A percentile compares a stretch with the other conserved stretches of the same genome.
These are phyloP conservation scores for Tetramorium alpestre DNA, from an alignment of 1,140 invertebrate genomes.

Conservation along the genomic window DNA sequence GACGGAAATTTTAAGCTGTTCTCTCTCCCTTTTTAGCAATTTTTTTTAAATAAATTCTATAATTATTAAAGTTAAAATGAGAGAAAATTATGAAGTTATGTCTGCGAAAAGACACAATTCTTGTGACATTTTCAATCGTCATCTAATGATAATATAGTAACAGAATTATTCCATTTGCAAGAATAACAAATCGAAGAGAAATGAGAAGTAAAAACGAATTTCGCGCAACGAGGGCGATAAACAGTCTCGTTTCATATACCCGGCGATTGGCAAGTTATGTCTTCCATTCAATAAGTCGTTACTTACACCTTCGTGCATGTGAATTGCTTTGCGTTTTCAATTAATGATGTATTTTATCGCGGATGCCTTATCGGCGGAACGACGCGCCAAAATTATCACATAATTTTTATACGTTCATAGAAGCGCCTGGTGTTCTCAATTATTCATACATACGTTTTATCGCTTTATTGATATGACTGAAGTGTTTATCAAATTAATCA, in stretches of 20 bases:
- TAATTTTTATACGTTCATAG: background rate
- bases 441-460: background rate
- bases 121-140: background rate
- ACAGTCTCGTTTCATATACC: background rate
- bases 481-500: slow-evolving; percentile 17
- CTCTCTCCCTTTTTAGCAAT: no score
- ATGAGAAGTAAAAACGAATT: background rate
- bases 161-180: slow-evolving; percentile 4
- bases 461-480: background rate
- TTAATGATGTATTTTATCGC: background rate
- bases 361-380: background rate
- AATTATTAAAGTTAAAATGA: background rate
- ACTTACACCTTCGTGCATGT: background rate
- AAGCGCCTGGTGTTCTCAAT: background rate
- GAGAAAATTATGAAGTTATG: background rate
- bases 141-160: slow-evolving; percentile 12
- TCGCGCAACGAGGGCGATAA: background rate
- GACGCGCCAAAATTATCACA: background rate
- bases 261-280: background rate
- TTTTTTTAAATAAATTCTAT: background rate
- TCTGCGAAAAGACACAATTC: background rate
- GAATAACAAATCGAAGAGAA: background rate
- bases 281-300: background rate
- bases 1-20: background rate
- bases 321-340: background rate